Evolutionary conservation across 2,113 vertebrate species (phyloP).

Genomic region (Solea senegalensis): DNA sequence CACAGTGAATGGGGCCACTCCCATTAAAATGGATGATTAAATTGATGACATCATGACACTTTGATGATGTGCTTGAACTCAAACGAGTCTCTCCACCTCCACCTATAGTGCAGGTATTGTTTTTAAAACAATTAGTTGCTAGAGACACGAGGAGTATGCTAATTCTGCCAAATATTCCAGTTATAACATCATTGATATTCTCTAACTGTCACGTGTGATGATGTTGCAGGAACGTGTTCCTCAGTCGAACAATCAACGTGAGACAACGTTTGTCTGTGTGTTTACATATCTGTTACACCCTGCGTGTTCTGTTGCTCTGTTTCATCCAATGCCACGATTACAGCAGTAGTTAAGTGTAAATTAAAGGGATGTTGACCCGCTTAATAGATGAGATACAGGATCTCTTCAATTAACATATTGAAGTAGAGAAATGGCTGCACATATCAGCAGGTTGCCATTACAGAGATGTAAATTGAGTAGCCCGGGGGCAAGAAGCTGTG

Average conservation of each 20-base stretch:
- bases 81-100: not conserved
- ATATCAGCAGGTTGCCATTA: conserved; percentile 55
- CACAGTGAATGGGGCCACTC: conserved; percentile 12
- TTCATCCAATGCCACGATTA: not conserved
- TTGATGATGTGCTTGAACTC: not conserved
- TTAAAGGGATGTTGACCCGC: conserved; percentile 47
- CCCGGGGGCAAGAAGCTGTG: conserved; percentile 27
- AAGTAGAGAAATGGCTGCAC: conserved; percentile 41
- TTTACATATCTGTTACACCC: too few relatives aligned
- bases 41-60: conserved; percentile 9
- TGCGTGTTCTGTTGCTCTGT: too few relatives aligned
- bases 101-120: not conserved
- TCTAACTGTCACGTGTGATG: not conserved
- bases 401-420: conserved; percentile 48
- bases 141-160: too few relatives aligned
- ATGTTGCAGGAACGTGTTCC: not conserved
- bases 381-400: conserved; percentile 33
- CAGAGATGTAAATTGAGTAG: conserved; percentile 35
- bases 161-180: too few relatives aligned
- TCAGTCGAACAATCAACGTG: not conserved
- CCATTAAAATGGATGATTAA: conserved; percentile 24
- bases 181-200: too few relatives aligned
- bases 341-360: conserved; percentile 41
- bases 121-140: too few relatives aligned
- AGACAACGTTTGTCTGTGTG: too few relatives aligned